Percentiles rank a stretch among this genome's conserved stretches.
These are phyloP conservation scores for Terrapene triunguis DNA, from an alignment of 2,113 vertebrate species.

Conservation along the genomic window DNA sequence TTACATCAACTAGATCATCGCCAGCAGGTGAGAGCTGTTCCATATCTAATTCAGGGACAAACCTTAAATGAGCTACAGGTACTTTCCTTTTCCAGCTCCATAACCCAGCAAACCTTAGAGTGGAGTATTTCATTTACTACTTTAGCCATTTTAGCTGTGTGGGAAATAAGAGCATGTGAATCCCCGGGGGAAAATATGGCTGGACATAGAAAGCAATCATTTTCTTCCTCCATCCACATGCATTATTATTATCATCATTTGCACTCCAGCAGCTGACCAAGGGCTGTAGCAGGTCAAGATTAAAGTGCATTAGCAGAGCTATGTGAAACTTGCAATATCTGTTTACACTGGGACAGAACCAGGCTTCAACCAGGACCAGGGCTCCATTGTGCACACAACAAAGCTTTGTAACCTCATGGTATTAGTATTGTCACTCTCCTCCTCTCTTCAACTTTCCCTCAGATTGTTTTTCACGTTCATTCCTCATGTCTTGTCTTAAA, in stretches of 20 bases:
- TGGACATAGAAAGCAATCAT: rapidly evolving
- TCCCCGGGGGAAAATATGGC: neutral
- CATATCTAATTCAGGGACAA: neutral
- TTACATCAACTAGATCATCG: neutral
- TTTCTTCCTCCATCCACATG: neutral
- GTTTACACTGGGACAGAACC: neutral
- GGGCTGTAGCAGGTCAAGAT: neutral
- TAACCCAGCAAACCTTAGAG: neutral
- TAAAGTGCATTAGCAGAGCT: neutral
- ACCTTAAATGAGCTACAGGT: neutral
- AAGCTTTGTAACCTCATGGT: neutral
- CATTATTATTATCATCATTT: neutral
- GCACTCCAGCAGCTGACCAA: neutral
- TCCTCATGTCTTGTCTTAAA: slow-evolving; percentile 9
- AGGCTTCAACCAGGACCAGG: neutral
- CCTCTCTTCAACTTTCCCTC: neutral
- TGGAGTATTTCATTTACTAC: neutral
- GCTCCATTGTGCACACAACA: neutral
- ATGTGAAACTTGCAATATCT: neutral
- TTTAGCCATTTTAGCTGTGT: neutral
- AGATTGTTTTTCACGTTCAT: neutral
- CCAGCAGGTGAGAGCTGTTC: neutral
- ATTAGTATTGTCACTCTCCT: neutral
- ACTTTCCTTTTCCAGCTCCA: neutral
- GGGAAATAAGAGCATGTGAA: neutral